Evolutionary conservation across 92 coral and sea anemone species (phyloP), one percentile per base, ranked within the genome.

Genomic region (Zoanthus gigantus): DNA sequence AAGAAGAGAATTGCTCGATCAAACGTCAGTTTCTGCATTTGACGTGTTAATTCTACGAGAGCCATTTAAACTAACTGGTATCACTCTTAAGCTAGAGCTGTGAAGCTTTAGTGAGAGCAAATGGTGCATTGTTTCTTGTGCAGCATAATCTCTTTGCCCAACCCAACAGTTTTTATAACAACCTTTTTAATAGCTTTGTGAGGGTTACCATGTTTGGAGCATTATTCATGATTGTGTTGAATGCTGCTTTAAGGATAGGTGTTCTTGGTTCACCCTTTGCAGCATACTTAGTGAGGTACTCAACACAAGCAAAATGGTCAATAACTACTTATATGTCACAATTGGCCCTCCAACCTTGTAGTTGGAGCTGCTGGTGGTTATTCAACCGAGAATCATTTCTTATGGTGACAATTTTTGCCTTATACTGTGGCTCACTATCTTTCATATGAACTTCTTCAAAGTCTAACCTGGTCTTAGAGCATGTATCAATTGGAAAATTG

Each of bases 41-140:
- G 72, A 67, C 34, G 72, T 77, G 74, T 28, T 56, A 82, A 82
- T 86, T 34, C 84, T 86, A 74, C 82, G 77, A 29, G 89, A 86
- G 18, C 89, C 89, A 86, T 86, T 44, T 61, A 86, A 74, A 57
- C 84, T 86, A 34, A 86, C 84, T 48, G 89, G 89, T 58, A 86
- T 86, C 17, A 86, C 89, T 61, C 77, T 75, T 29, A 85, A 85
- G 81, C 88, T 85, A 31, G 82, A 85, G 81, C 89, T 85, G 82
- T 85, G 74, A 53, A 74, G 72, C 61, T 74, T 72, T 17, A 74
- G 73, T 34, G 89, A 72, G 54, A 85, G 82, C 48, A 85, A 71
- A 81, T 85, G 83, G 89, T 85, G 89, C 89, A 85, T 72, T 82
- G 86, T 82, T 82, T 82, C 76, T 82, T 82, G 86, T 18, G 86